These are phyloP conservation scores for Nezara viridula DNA, from an alignment of 2,888 invertebrate species.

Conservation along the genomic window DNA sequence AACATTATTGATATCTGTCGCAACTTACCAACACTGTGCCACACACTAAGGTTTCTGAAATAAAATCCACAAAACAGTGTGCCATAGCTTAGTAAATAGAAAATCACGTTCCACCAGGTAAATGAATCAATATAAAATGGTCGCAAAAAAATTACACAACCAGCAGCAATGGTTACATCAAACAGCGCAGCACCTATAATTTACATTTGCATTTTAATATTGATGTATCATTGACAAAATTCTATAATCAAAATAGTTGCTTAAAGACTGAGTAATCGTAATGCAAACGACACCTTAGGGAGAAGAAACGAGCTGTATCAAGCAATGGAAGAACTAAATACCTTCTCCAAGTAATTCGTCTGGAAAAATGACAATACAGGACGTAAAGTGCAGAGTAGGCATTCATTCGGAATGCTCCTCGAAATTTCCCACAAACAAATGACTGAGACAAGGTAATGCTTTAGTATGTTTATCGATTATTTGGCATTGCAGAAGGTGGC, in stretches of 20 bases:
- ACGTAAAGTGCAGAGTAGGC: no score
- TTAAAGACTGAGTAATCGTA: no score
- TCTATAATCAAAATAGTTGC: neutral
- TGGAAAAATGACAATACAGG: no score
- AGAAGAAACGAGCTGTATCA: no score
- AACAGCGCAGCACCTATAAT: slow-evolving; percentile 17
- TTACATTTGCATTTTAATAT: neutral
- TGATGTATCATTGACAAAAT: neutral
- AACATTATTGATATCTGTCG: neutral
- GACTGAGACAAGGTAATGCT: no score
- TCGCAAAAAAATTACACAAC: neutral
- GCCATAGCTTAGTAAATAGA: neutral
- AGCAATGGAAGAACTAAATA: no score
- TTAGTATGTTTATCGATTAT: no score
- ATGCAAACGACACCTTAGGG: no score
- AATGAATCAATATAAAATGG: slow-evolving; percentile 27
- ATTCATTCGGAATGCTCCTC: no score
- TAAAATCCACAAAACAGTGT: neutral
- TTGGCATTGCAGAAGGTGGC: no score
- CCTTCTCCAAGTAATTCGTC: no score
- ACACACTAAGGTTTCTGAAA: neutral
- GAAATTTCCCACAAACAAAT: no score
- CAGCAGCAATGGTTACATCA: neutral
- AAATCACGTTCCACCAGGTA: slow-evolving; percentile 7
- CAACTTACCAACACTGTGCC: slow-evolving; percentile 26